phyloP scores from a whole-genome alignment of 2,888 invertebrate genomes.

The Agrochola circellaris region DNA sequence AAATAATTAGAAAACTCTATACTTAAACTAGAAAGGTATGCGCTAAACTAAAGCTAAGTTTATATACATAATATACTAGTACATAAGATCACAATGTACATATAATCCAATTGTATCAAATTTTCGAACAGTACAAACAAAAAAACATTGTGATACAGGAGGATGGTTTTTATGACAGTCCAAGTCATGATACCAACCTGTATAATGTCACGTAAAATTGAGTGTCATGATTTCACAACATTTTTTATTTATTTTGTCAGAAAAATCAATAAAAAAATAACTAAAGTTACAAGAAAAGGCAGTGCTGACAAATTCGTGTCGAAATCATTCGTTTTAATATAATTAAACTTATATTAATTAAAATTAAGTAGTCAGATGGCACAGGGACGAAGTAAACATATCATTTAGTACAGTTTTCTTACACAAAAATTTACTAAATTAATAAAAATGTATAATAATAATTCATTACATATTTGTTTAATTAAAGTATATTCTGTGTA shows the following conservation, averaged over 20 bases:
- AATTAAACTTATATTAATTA: conserved; percentile 30
- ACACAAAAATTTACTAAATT: conserved; percentile 33
- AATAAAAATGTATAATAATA: conserved; percentile 41
- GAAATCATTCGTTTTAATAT: conserved; percentile 24
- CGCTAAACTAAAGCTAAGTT: conserved; percentile 40
- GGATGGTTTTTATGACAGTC: not conserved
- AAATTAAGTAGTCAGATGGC: conserved; percentile 55
- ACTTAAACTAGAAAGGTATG: conserved; percentile 21
- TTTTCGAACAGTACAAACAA: conserved; percentile 21
- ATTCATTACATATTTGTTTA: conserved; percentile 23
- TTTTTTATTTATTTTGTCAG: not conserved
- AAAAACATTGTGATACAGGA: not conserved
- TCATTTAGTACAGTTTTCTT: conserved; percentile 30
- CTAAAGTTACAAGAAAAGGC: conserved; percentile 44
- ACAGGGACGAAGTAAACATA: conserved; percentile 36
- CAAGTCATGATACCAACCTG: not conserved
- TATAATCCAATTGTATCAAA: conserved; percentile 19
- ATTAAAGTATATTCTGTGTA: conserved; percentile 28
- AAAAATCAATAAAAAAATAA: conserved; percentile 13
- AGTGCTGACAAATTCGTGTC: conserved; percentile 39
- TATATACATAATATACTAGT: conserved; percentile 50
- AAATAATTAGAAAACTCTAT: conserved; percentile 34
- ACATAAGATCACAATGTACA: conserved; percentile 60
- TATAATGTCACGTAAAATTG: not conserved
- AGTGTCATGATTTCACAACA: not conserved